Conservation (phyloP, 37 sponge, comb jelly and placozoan genomes). For the Crambe crambe region DNA sequence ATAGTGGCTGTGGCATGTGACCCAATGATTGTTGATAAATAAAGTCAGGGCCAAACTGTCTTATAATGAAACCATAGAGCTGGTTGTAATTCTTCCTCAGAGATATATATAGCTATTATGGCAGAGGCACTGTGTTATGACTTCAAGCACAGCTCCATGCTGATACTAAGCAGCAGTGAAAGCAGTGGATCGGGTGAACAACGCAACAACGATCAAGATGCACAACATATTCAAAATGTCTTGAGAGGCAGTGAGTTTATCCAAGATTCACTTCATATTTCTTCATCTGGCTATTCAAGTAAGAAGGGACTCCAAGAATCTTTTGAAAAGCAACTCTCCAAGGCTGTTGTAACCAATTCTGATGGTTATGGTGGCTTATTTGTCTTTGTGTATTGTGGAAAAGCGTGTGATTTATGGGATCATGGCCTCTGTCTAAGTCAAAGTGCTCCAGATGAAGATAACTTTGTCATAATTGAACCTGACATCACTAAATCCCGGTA, state of each 20-base stretch:
- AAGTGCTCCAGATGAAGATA: background rate
- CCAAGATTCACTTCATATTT: constrained; percentile 1
- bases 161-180: background rate
- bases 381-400: constrained; percentile 51
- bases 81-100: too few relatives aligned
- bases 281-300: background rate
- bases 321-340: constrained; percentile 28
- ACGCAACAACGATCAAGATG: background rate
- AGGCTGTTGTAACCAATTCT: constrained; percentile 11
- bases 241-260: background rate
- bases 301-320: constrained; percentile 20
- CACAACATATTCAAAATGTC: background rate
- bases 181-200: background rate
- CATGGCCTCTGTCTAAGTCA: background rate
- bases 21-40: too few relatives aligned
- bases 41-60: too few relatives aligned
- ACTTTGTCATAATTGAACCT: background rate
- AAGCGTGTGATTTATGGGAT: background rate
- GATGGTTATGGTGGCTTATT: constrained; percentile 53
- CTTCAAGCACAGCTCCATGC: background rate
- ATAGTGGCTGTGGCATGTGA: too few relatives aligned
- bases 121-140: too few relatives aligned
- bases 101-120: too few relatives aligned
- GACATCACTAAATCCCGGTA: background rate
- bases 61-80: too few relatives aligned